Conservation (phyloP, 2,797 vertebrate genomes). For the Mus minutoides region DNA sequence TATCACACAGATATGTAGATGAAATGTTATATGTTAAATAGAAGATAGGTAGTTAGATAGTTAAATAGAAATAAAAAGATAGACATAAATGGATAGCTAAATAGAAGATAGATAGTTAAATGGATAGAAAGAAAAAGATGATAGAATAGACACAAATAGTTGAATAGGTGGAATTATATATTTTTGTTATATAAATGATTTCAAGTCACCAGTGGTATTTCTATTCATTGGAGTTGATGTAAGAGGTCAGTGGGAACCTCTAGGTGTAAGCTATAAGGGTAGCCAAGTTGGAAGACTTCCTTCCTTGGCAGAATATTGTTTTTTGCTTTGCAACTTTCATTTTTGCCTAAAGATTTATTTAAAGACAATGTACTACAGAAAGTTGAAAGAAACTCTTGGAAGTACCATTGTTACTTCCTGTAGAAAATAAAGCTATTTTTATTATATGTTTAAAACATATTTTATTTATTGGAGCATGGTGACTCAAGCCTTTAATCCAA, state of each 20-base stretch:
- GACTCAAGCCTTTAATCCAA: too few relatives aligned
- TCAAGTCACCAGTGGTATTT: neutral
- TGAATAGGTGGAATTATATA: neutral
- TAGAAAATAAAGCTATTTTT: neutral
- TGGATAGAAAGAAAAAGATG: neutral
- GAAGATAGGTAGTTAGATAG: neutral
- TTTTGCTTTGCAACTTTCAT: neutral
- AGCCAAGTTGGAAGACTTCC: neutral
- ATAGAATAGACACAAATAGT: neutral
- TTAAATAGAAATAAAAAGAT: neutral
- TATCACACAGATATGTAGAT: neutral
- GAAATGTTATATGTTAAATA: too few relatives aligned
- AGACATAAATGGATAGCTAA: neutral
- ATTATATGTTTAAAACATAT: neutral
- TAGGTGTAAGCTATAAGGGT: neutral
- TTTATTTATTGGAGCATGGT: neutral
- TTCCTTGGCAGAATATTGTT: neutral
- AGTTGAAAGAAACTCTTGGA: neutral
- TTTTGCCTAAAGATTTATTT: neutral
- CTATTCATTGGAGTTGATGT: neutral
- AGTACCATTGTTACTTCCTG: neutral
- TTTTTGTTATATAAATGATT: constrained; percentile 19
- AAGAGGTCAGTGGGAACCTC: neutral
- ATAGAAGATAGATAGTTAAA: neutral
- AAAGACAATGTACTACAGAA: neutral